These are phyloP conservation scores for Poeciliopsis paucimaculata DNA, from an alignment of 2,797 vertebrate genomes.

Conservation along the genomic window DNA sequence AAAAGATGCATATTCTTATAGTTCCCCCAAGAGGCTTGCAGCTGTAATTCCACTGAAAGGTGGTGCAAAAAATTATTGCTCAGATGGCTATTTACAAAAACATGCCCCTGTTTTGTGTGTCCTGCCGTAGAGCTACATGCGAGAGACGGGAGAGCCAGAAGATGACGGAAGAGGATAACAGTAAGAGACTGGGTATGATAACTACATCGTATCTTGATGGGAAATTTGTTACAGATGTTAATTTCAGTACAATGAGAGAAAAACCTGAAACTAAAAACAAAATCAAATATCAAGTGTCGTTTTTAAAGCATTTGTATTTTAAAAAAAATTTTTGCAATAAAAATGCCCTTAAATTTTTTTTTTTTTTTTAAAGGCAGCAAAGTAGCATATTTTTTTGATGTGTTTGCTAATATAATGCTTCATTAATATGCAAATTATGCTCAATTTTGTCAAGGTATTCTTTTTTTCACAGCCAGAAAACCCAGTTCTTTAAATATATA, in stretches of 20 bases:
- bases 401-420: too few species aligned
- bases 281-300: neutral
- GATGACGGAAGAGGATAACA: neutral
- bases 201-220: neutral
- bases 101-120: neutral
- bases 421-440: too few species aligned
- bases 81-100: neutral
- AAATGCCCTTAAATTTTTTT: too few species aligned
- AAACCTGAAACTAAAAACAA: neutral
- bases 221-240: neutral
- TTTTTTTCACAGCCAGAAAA: neutral
- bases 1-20: neutral
- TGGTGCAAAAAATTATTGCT: neutral
- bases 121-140: neutral
- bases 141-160: slow-evolving; percentile 20
- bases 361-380: neutral
- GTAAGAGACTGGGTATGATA: slow-evolving; percentile 30
- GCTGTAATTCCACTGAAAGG: neutral
- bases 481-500: neutral
- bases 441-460: neutral
- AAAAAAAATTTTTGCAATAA: too few species aligned
- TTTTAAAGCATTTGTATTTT: too few species aligned
- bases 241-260: neutral
- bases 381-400: neutral
- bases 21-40: neutral